Conservation (phyloP, 2,888 invertebrate species). For the Dolomedes plantarius region DNA sequence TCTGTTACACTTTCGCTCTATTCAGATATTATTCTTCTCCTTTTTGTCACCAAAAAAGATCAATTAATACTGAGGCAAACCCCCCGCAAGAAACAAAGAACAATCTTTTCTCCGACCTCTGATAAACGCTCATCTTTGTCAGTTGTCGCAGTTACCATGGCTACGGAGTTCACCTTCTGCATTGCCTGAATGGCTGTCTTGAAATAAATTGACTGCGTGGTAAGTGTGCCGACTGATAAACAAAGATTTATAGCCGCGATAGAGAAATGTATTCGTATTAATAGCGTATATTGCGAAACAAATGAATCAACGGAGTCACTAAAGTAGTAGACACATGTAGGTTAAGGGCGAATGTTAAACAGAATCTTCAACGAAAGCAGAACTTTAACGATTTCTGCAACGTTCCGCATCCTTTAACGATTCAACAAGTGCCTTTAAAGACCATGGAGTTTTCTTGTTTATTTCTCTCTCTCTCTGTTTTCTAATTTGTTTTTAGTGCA, state of each 20-base stretch:
- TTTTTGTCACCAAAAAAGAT: too few relatives aligned
- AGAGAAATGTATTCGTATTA: not conserved
- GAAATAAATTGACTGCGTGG: conserved; percentile 14
- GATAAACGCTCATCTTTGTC: conserved; percentile 45
- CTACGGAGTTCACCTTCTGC: conserved; percentile 19
- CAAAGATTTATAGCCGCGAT: not conserved
- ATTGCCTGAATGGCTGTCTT: not conserved
- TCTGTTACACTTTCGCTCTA: too few relatives aligned
- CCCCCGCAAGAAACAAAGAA: not conserved
- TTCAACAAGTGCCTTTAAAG: too few relatives aligned
- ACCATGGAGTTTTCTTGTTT: too few relatives aligned
- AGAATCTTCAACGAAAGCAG: too few relatives aligned
- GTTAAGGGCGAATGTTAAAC: not conserved
- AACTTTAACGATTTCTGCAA: too few relatives aligned
- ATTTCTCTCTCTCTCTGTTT: too few relatives aligned
- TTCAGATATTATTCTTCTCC: too few relatives aligned
- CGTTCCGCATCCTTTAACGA: too few relatives aligned
- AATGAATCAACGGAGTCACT: not conserved
- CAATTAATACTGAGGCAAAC: not conserved
- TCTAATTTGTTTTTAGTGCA: too few relatives aligned
- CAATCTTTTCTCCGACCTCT: not conserved
- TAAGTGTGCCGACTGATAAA: not conserved
- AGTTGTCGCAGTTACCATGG: conserved; percentile 32
- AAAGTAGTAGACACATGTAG: not conserved
- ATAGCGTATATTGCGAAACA: not conserved